phyloP scores from a whole-genome alignment of 2,113 vertebrate species.

The Plestiodon gilberti region DNA sequence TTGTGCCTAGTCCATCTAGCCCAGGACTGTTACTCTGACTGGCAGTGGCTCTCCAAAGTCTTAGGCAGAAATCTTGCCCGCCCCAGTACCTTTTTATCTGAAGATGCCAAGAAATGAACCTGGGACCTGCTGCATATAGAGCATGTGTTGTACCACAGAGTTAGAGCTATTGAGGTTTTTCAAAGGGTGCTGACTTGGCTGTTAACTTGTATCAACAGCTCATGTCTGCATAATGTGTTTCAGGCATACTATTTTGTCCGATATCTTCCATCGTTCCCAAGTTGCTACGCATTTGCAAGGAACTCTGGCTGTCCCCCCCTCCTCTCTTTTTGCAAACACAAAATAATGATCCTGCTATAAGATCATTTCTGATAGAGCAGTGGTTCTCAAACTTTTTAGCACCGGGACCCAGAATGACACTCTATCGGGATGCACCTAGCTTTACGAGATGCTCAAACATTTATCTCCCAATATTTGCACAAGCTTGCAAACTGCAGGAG shows the following conservation, averaged over 20 bases:
- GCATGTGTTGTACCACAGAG: neutral
- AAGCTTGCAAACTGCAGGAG: too few species aligned
- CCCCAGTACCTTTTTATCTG: neutral
- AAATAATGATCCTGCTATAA: neutral
- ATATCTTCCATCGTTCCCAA: neutral
- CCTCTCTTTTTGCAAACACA: neutral
- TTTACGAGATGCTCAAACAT: too few species aligned
- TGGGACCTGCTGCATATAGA: neutral
- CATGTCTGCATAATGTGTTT: neutral
- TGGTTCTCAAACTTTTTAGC: too few species aligned
- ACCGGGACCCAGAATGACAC: too few species aligned
- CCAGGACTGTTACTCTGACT: neutral
- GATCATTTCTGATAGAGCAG: neutral
- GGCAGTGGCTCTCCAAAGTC: neutral
- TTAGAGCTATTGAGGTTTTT: neutral
- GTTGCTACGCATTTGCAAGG: neutral
- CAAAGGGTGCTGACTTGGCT: neutral
- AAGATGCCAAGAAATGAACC: neutral
- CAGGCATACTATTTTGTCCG: neutral
- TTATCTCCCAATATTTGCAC: too few species aligned
- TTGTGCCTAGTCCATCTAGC: neutral
- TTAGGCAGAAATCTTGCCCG: neutral
- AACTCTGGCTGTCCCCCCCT: too few species aligned
- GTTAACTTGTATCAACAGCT: neutral
- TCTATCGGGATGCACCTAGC: too few species aligned